Percentiles rank a stretch among this genome's conserved stretches.
phyloP scores from a whole-genome alignment of 2,888 invertebrate genomes.

The Junonia oenone region DNA sequence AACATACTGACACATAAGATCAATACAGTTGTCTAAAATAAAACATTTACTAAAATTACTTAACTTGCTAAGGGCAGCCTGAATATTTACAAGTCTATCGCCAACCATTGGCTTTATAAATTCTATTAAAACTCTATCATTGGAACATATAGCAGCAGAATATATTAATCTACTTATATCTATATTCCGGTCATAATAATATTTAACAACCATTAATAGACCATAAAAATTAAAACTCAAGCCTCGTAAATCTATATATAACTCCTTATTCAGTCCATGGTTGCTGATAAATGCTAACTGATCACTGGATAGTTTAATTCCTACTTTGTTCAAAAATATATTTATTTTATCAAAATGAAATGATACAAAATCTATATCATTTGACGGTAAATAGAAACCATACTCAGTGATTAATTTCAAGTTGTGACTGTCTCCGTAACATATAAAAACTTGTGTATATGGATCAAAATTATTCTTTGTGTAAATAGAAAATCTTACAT shows the following conservation, averaged over 20 bases:
- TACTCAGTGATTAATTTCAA: conserved; percentile 90
- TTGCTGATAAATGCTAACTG: conserved; percentile 82
- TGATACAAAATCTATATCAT: conserved; percentile 83
- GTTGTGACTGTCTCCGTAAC: conserved; percentile 91
- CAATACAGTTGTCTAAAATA: conserved; percentile 64
- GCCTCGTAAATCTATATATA: conserved; percentile 82
- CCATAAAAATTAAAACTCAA: conserved; percentile 84
- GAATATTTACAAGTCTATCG: conserved; percentile 48
- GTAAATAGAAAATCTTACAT: conserved; percentile 66
- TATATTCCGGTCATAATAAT: conserved; percentile 56
- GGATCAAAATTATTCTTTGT: conserved; percentile 77
- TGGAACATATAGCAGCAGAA: conserved; percentile 64
- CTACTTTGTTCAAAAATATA: conserved; percentile 50
- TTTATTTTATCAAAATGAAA: conserved; percentile 79
- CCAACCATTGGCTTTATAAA: conserved; percentile 58
- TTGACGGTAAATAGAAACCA: conserved; percentile 87
- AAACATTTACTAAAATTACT: conserved; percentile 45
- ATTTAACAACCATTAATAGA: conserved; percentile 65
- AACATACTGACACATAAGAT: conserved; percentile 69
- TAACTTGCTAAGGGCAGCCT: conserved; percentile 50
- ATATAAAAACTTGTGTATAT: conserved; percentile 90
- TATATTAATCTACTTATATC: conserved; percentile 67
- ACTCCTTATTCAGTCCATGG: conserved; percentile 80
- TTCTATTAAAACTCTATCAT: conserved; percentile 56
- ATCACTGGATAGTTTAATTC: conserved; percentile 69